A percentile compares a stretch with the other conserved stretches of the same genome.
Evolutionary conservation across 2,888 invertebrate genomes (phyloP).

Genomic region (Melanchra persicariae): DNA sequence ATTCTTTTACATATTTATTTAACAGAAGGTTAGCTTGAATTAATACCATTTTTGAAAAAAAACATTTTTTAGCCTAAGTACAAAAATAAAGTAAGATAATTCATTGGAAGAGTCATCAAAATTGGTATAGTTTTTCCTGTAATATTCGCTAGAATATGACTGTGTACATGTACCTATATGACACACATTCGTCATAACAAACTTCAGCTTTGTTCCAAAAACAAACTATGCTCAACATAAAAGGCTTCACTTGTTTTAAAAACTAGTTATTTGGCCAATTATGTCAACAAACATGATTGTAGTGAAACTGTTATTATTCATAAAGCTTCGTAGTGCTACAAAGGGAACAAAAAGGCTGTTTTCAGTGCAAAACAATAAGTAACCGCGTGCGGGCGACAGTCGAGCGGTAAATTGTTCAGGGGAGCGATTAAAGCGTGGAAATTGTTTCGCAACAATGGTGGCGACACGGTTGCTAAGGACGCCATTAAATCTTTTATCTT

Average conservation of each 20-base stretch:
- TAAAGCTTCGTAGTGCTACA: constrained; percentile 64
- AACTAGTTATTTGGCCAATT: constrained; percentile 57
- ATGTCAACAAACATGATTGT: constrained; percentile 57
- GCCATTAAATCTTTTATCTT: constrained; percentile 76
- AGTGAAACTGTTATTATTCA: constrained; percentile 66
- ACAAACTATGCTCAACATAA: constrained; percentile 38
- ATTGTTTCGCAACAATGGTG: constrained; percentile 80
- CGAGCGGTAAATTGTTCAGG: constrained; percentile 77
- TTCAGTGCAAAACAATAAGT: constrained; percentile 73
- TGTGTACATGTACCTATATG: background rate
- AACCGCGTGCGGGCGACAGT: constrained; percentile 76
- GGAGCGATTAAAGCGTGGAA: constrained; percentile 80
- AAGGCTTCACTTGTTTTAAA: constrained; percentile 46
- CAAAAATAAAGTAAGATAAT: background rate
- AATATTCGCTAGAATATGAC: background rate
- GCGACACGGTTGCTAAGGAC: constrained; percentile 73
- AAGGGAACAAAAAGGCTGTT: constrained; percentile 69
- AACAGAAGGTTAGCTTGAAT: too few species aligned
- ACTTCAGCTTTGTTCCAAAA: constrained; percentile 12
- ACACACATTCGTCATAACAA: constrained; percentile 17
- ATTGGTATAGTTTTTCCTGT: background rate
- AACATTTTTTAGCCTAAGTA: background rate
- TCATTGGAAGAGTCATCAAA: background rate
- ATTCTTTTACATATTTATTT: too few species aligned
- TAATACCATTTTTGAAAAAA: too few species aligned